Evolutionary conservation across 2,113 vertebrate genomes (phyloP), one percentile per base, ranked within the genome.

Genomic region (Ictalurus furcatus): DNA sequence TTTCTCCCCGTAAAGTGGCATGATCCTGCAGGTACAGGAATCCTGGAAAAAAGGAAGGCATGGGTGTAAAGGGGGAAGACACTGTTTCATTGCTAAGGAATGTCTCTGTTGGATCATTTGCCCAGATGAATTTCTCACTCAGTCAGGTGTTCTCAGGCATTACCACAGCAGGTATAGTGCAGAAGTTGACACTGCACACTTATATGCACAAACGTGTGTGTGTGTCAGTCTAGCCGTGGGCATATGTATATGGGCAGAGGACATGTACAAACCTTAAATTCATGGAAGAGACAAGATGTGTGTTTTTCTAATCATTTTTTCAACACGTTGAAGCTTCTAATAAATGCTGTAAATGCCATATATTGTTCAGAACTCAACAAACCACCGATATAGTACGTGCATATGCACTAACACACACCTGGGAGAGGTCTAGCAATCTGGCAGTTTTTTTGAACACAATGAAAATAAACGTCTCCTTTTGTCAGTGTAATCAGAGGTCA

Each of bases 1-100:
- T 89, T 54, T 80, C 78, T 80, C 65, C 48, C 37, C 4, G 28
- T 81, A 85, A 87, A 88, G 54, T 28, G 54, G 37, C 56, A n/a
- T 52, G 48, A 87, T 82, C 30, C 83, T 25, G n/a, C 14, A 74
- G 81, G 40, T 85, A n/a, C 17, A 65, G 52, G 59, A 63, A 54
- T 76, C 71, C 67, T 40, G 71, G 34, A 84, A 88, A 76, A 44
- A 44, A 30, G 56, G 69, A 37, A 52, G 17, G 4, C 44, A 2
- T 25, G 30, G 28, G 34, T 21, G 78, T 74, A 84, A 37, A 86
- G 83, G 78, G 88, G 78, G 90, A 92, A 92, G 87, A 90, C 83
- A 65, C 21, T 30, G 67, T 54, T 86, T 92, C 58, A 92, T 88
- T 83, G 61, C 23, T 11, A 8, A 92, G 61, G 90, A 93, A 93